Percentiles rank a stretch among this genome's conserved stretches.
phyloP scores from a whole-genome alignment of 2,113 vertebrate species.

The Trogon melanurus region DNA sequence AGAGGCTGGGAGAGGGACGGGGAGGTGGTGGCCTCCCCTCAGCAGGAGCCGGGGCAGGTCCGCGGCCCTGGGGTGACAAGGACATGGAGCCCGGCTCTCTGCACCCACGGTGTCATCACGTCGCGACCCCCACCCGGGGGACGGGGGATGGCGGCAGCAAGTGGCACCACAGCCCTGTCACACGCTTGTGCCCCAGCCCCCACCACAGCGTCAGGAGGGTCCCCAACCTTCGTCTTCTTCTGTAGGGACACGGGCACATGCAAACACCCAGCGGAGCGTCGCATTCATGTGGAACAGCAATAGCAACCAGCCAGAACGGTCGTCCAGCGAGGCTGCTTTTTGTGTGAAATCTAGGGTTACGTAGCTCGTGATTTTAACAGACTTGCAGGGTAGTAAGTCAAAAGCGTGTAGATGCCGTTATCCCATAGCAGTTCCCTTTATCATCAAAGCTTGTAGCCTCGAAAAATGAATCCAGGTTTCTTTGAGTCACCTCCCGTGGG shows the following conservation, averaged over 20 bases:
- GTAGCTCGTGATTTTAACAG: background rate
- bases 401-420: background rate
- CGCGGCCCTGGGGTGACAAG: too few relatives aligned
- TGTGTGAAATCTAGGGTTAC: background rate
- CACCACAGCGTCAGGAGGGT: fast-evolving
- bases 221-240: background rate
- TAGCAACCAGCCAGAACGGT: fast-evolving
- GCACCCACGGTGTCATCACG: fast-evolving
- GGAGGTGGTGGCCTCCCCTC: background rate
- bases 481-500: background rate
- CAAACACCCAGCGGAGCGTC: background rate
- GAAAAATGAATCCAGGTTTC: background rate
- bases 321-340: background rate
- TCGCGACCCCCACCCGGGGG: fast-evolving
- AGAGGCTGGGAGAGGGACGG: background rate
- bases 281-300: fast-evolving
- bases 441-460: background rate
- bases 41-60: too few relatives aligned
- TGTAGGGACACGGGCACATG: background rate
- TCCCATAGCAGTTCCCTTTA: background rate
- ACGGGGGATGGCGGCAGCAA: background rate
- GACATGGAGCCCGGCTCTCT: background rate
- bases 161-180: fast-evolving
- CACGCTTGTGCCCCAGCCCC: background rate
- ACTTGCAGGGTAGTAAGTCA: background rate